A percentile compares a stretch with the other conserved stretches of the same genome.
Evolutionary conservation across 2,113 vertebrate species (phyloP).

Genomic region (Haplochromis vanheusdeni): DNA sequence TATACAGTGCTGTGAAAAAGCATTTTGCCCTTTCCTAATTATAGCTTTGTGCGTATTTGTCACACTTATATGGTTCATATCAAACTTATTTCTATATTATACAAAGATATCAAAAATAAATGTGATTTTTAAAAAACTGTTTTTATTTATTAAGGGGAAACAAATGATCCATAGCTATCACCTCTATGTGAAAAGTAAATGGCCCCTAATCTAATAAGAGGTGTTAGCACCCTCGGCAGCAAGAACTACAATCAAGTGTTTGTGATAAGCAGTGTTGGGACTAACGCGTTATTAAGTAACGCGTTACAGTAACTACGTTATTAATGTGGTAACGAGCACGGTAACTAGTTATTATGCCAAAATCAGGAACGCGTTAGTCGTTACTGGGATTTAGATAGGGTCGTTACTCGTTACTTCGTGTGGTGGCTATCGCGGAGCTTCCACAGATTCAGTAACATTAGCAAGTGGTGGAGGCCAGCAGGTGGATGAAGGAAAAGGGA

Average conservation of each 20-base stretch:
- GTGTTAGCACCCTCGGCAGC: neutral
- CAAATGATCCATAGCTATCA: neutral
- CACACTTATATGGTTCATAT: neutral
- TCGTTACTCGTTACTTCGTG: too few species aligned
- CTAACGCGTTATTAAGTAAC: too few species aligned
- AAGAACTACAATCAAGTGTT: neutral
- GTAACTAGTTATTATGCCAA: too few species aligned
- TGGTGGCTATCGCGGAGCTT: too few species aligned
- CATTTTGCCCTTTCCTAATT: neutral
- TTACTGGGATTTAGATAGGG: too few species aligned
- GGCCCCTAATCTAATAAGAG: neutral
- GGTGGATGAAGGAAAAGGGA: too few species aligned
- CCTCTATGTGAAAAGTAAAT: neutral
- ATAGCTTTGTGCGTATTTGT: neutral
- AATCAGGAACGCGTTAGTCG: too few species aligned
- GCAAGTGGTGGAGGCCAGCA: too few species aligned
- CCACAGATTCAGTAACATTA: too few species aligned
- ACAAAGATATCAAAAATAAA: neutral
- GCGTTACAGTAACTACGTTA: too few species aligned
- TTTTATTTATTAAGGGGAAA: neutral
- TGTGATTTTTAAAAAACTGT: fast-evolving
- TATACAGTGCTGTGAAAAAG: neutral
- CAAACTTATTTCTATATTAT: neutral
- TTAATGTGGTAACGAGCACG: too few species aligned
- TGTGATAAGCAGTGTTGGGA: neutral